Evolutionary conservation across 2,113 vertebrate species (phyloP), one percentile per base, ranked within the genome.

Genomic region (Pongo abelii): DNA sequence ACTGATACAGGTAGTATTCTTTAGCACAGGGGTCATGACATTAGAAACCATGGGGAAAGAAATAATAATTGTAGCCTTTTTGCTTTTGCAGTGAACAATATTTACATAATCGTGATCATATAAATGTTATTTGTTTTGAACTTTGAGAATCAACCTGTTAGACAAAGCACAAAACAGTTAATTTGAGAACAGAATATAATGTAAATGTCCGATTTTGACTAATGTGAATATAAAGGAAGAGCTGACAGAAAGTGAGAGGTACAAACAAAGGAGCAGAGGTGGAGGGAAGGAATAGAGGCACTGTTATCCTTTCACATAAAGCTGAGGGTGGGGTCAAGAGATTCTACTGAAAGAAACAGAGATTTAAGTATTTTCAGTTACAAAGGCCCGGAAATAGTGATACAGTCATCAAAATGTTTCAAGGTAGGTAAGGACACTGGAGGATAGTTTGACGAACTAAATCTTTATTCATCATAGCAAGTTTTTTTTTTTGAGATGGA

Each of bases 331-430:
- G 43, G 17, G 8, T 84, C 48, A 72, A 90, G 72, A 86, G 22
- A 85, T 2, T 70, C 38, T 70, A 52, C 38, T 84, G 0, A 75
- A 59, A 69, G 10, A 69, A 81, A 30, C 35, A 55, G 64, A 79
- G 23, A 84, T 83, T 77, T 88, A 87, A 75, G 5, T 89, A 43
- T 92, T 94, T 89, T 80, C 91, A 89, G 6, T 79, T 92, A 75
- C 32, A 93, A 3, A 95, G 69, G 50, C 94, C 70, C 11, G 93
- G 87, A 95, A 95, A 95, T 95, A 93, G 23, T 95, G 61, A 38
- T 59, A 77, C 2, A 46, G 13, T 25, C 57, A 43, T 94, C 64
- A 93, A 50, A 97, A 79, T 61, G 23, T 70, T 86, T 83, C 48
- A 70, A 14, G n/a, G 13, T 83, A 57, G 43, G 17, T 79, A 95